Evolutionary conservation across 2,888 invertebrate species (phyloP), one percentile per base, ranked within the genome.

Genomic region (Sisyra terminalis): DNA sequence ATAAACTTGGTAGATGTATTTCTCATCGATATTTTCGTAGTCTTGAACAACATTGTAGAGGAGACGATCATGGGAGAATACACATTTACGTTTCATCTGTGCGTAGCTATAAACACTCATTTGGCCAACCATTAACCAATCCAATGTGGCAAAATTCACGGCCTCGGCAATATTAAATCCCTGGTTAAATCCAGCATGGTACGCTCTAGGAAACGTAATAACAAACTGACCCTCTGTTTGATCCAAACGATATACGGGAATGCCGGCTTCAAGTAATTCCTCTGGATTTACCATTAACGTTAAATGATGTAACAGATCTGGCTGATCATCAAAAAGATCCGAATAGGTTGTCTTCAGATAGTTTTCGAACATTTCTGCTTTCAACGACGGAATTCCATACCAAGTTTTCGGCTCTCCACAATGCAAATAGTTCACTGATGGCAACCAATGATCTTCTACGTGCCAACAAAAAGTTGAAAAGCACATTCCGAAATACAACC

Each of bases 401-500:
- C 84, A 84, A 24, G 82, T 80, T 61, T 84, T 84, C 2, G 79
- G 73, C 55, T 85, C 84, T 41, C 84, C 84, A 81, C 82, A 82
- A 58, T 84, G 84, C 52, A 82, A 64, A 56, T 83, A 84, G 57
- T 85, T 85, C 46, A 84, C 81, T 16, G 81, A 81, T 55, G 82
- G 84, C 52, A 80, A 82, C 84, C 84, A 84, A 56, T 84, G 84
- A 56, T 84, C 84, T 60, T 84, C 84, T 58, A 78, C 83, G 55
- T 84, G 84, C 84, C 84, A 84, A 53, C 82, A 83, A 59, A 84
- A 84, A 48, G 82, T 79, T 41, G 80, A 75, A 61, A 84, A 85
- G 53, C 81, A 82, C 84, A 85, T 85, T 32, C 84, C 84, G 45
- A 85, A 83, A 64, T 85, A 84, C 69, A 82, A 80, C 84, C 84